phyloP scores from a whole-genome alignment of 2,113 vertebrate genomes.

The Pterophyllum scalare region DNA sequence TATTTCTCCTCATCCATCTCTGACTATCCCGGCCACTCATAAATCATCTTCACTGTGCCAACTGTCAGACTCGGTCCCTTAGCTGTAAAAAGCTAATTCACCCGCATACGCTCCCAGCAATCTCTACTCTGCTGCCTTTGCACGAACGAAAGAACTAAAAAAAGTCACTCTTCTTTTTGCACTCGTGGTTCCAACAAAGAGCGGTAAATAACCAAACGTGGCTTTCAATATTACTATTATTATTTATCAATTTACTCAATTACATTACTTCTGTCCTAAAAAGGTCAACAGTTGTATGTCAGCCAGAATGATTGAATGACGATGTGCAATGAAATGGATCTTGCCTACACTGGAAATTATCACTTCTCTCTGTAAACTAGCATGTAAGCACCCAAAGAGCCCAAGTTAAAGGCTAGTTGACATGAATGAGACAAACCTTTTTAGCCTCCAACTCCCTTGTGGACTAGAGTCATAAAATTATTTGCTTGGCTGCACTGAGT shows the following conservation, averaged over 20 bases:
- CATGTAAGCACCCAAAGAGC: slow-evolving; percentile 5
- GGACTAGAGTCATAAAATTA: slow-evolving; percentile 71
- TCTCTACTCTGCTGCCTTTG: slow-evolving; percentile 57
- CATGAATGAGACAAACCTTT: slow-evolving; percentile 74
- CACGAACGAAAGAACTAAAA: slow-evolving; percentile 17
- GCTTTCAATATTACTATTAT: slow-evolving; percentile 30
- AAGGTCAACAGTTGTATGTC: background rate
- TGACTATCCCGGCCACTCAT: slow-evolving; percentile 76
- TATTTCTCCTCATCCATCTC: slow-evolving; percentile 80
- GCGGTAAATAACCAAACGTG: slow-evolving; percentile 27
- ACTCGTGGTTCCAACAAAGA: background rate
- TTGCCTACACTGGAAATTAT: slow-evolving; percentile 4
- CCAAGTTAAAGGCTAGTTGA: slow-evolving; percentile 54
- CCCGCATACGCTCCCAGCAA: slow-evolving; percentile 41
- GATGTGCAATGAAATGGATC: slow-evolving; percentile 8
- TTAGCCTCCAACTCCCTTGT: slow-evolving; percentile 69
- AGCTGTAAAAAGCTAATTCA: slow-evolving; percentile 73
- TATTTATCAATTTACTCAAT: background rate
- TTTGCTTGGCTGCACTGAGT: slow-evolving; percentile 75
- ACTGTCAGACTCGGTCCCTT: slow-evolving; percentile 74
- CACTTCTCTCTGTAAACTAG: slow-evolving; percentile 37
- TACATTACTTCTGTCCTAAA: background rate
- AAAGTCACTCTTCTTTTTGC: background rate
- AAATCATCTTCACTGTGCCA: slow-evolving; percentile 79
- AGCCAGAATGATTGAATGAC: slow-evolving; percentile 10